A percentile compares a stretch with the other conserved stretches of the same genome.
Conservation (phyloP, 30 jellyfish, hydroid and myxozoan species). For the Morbakka virulenta region DNA sequence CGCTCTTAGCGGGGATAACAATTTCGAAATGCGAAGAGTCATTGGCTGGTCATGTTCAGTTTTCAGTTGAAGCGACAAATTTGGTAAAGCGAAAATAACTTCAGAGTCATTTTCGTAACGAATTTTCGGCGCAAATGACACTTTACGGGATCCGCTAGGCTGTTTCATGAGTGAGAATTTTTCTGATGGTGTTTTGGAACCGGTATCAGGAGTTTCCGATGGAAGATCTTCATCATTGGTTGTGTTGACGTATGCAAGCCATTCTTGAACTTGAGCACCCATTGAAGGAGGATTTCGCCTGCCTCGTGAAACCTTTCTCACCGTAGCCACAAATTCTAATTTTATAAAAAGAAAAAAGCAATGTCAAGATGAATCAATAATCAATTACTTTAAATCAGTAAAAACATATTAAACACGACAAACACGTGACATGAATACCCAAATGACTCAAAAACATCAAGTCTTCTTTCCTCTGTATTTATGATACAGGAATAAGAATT, state of each 20-base stretch:
- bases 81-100: conserved; percentile 86
- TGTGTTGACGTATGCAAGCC: conserved; percentile 85
- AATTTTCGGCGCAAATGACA: conserved; percentile 95
- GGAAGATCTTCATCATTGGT: conserved; percentile 64
- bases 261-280: conserved; percentile 96
- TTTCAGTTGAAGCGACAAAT: conserved; percentile 52
- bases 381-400: no score
- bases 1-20: conserved; percentile 23
- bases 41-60: conserved; percentile 98
- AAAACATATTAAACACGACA: no score
- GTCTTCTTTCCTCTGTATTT: no score
- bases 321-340: conserved; percentile 95
- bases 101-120: conserved; percentile 96
- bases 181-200: conserved; percentile 22
- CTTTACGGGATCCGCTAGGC: conserved; percentile 68
- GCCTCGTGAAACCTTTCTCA: conserved; percentile 92
- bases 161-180: conserved; percentile 42
- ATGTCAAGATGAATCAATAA: no score
- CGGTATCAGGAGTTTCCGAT: conserved; percentile 7
- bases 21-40: conserved; percentile 63
- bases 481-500: no score
- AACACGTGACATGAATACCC: no score
- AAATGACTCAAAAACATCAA: no score
- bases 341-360: no score
- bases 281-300: conserved; percentile 97